Percentiles rank a stretch among this genome's conserved stretches.
phyloP scores from a whole-genome alignment of 2,888 invertebrate species.

The Callyntrura sp. region DNA sequence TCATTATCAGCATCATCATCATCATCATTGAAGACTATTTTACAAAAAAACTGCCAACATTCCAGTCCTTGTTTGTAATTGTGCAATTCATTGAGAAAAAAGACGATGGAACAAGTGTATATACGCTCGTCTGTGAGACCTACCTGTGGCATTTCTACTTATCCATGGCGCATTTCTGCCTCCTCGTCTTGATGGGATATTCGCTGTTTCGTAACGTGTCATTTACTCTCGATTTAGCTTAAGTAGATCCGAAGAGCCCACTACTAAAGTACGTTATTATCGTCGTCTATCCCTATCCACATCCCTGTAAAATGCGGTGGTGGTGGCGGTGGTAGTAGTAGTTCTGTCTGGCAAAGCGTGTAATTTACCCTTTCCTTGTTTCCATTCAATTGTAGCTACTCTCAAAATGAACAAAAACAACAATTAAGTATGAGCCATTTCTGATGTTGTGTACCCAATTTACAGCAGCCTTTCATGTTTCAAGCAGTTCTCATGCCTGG shows the following conservation, averaged over 20 bases:
- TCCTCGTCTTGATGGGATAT: no score
- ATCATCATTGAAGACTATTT: slow-evolving; percentile 24
- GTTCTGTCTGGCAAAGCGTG: neutral
- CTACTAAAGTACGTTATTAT: neutral
- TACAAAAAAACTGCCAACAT: slow-evolving; percentile 21
- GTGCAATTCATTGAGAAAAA: slow-evolving; percentile 69
- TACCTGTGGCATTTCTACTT: neutral
- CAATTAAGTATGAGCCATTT: neutral
- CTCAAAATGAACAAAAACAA: neutral
- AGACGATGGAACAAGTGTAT: neutral
- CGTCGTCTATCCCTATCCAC: neutral
- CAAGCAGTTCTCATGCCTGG: neutral
- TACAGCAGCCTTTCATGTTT: no score
- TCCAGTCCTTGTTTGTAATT: slow-evolving; percentile 37
- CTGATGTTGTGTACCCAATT: no score
- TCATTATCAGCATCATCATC: neutral
- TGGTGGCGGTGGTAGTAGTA: no score
- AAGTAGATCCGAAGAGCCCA: neutral
- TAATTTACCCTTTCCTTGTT: slow-evolving; percentile 13
- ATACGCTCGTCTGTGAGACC: neutral
- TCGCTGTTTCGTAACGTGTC: no score
- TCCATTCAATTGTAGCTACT: slow-evolving; percentile 9
- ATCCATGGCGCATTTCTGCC: neutral
- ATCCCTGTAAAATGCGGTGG: no score
- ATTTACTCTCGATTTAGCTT: no score